Percentiles rank a stretch among this genome's conserved stretches.
Conservation (phyloP, 1,140 invertebrate genomes). For the Pseudoatta argentina region DNA sequence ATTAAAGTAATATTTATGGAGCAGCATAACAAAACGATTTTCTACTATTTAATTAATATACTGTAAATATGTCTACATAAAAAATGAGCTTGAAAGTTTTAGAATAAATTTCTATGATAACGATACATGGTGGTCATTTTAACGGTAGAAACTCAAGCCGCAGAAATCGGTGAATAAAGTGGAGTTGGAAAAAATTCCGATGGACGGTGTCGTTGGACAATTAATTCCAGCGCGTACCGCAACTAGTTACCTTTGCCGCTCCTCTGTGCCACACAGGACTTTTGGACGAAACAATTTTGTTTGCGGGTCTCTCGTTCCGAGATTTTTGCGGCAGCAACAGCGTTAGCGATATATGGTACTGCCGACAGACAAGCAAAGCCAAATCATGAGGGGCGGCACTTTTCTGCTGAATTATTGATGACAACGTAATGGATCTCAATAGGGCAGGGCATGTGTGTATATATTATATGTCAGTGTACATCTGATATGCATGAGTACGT, state of each 20-base stretch:
- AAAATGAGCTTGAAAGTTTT: not conserved
- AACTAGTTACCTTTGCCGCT: constrained; percentile 17
- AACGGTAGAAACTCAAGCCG: not conserved
- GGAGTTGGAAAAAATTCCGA: constrained; percentile 45
- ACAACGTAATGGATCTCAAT: constrained; percentile 76
- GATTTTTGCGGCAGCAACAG: constrained; percentile 23
- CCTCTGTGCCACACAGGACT: constrained; percentile 22
- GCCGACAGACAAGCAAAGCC: constrained; percentile 56
- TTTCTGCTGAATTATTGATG: constrained; percentile 77
- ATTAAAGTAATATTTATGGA: not conserved
- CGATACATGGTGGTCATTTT: constrained; percentile 9
- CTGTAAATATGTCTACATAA: not conserved
- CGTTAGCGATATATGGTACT: constrained; percentile 20
- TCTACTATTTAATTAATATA: not conserved
- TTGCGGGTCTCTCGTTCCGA: constrained; percentile 68
- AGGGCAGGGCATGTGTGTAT: constrained; percentile 21
- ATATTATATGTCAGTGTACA: constrained; percentile 25
- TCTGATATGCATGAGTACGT: constrained; percentile 60
- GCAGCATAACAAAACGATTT: constrained; percentile 3
- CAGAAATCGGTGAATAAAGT: constrained; percentile 45
- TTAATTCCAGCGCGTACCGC: constrained; percentile 63
- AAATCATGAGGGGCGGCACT: constrained; percentile 67
- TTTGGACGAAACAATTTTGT: constrained; percentile 70
- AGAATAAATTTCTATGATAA: not conserved
- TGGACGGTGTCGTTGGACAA: constrained; percentile 52